These are phyloP conservation scores for Noctua fimbriata DNA, from an alignment of 2,888 invertebrate genomes.

Conservation along the genomic window DNA sequence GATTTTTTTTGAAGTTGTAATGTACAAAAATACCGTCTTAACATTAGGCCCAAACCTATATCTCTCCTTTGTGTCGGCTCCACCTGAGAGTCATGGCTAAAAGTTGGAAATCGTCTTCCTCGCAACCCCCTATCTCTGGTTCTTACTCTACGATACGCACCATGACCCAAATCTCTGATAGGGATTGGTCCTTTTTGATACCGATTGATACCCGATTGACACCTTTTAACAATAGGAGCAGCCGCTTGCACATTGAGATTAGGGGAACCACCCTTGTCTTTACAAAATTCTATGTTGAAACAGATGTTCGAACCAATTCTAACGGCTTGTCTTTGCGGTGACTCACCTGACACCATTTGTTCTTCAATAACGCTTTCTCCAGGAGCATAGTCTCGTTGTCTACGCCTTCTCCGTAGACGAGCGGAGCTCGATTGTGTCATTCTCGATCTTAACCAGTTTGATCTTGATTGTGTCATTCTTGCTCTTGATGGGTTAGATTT, in stretches of 20 bases:
- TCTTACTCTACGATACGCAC: constrained; percentile 26
- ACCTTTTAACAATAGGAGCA: constrained; percentile 18
- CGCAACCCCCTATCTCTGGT: constrained; percentile 18
- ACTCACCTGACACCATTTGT: neutral
- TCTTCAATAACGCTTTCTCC: constrained; percentile 13
- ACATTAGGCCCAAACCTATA: constrained; percentile 41
- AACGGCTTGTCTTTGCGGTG: constrained; percentile 59
- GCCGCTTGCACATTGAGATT: constrained; percentile 26
- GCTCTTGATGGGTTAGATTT: constrained; percentile 49
- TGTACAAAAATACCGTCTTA: constrained; percentile 70
- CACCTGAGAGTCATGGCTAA: constrained; percentile 41
- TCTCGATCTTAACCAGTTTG: constrained; percentile 34
- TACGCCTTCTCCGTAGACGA: constrained; percentile 8
- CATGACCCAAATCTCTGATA: constrained; percentile 22
- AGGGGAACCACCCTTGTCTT: constrained; percentile 49
- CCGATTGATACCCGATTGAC: neutral
- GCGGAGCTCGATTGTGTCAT: constrained; percentile 33
- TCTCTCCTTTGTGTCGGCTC: constrained; percentile 31
- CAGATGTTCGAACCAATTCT: constrained; percentile 70
- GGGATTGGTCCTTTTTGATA: neutral
- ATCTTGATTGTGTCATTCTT: constrained; percentile 40
- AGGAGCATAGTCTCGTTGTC: constrained; percentile 9
- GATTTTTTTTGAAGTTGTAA: constrained; percentile 66
- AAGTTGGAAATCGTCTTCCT: constrained; percentile 22
- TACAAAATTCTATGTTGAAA: constrained; percentile 73